Percentiles rank a stretch among this genome's conserved stretches.
phyloP scores from a whole-genome alignment of 2,888 invertebrate genomes.

The Tiliacea citrago region DNA sequence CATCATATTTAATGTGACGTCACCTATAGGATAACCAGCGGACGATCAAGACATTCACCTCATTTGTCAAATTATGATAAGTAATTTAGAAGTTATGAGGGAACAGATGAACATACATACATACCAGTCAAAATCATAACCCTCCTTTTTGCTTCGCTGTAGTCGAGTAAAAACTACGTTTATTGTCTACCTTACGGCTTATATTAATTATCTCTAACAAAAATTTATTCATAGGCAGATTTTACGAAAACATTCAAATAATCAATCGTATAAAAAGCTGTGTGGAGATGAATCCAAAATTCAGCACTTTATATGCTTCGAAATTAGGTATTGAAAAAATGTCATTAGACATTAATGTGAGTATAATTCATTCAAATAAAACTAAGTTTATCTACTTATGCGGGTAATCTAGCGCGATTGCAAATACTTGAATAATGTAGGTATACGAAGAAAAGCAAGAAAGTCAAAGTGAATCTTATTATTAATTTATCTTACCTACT shows the following conservation, averaged over 20 bases:
- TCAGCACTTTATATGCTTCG: constrained; percentile 18
- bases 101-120: too few relatives aligned
- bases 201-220: neutral
- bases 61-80: too few relatives aligned
- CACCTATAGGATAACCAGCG: too few relatives aligned
- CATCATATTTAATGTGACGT: too few relatives aligned
- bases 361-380: constrained; percentile 24
- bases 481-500: too few relatives aligned
- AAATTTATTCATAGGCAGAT: constrained; percentile 4
- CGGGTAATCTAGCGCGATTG: constrained; percentile 24
- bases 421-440: constrained; percentile 11
- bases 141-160: too few relatives aligned
- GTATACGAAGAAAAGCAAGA: neutral
- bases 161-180: neutral
- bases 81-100: too few relatives aligned
- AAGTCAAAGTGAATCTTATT: constrained; percentile 9
- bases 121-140: too few relatives aligned
- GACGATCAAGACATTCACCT: too few relatives aligned
- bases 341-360: constrained; percentile 15
- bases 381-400: neutral
- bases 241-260: neutral
- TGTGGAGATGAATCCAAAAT: neutral
- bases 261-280: neutral
- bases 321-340: constrained; percentile 15
- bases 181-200: too few relatives aligned